Base-by-base conservation (phyloP, 2,888 invertebrate species). In the Epinotia ramella region DNA sequence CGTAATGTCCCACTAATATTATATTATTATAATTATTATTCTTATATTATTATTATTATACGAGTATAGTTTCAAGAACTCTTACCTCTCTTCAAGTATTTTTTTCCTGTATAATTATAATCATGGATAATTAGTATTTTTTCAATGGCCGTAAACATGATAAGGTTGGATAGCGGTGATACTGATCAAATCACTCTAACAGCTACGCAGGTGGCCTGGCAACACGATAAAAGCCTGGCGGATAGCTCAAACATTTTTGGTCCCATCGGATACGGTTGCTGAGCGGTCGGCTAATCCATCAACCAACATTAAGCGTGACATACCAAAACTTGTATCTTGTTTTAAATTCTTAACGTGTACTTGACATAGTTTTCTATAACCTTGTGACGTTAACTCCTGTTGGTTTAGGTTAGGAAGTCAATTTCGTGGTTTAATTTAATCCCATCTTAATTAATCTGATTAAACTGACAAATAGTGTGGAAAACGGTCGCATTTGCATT, bases 281-380 rank as follows among this genome's bases (percentile, higher is more conserved):
- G 75, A 70, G 75, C 66, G 65, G 64, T 20, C 69, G 67, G 65
- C 60, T 59, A 65, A 75, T 75, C 75, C 66, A 75, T 75, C 75
- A 70, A 56, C 70, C 59, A 75, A 40, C 60, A 44, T 71, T 56
- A 18, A 46, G 65, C 44, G 80, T 81, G 81, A 81, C 80, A 77
- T 77, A 78, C 76, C 77, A 78, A 73, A 74, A 80, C 74, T 76
- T 76, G 76, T 79, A 73, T 79, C 78, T 81, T 73, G 64, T 81
- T 73, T 79, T 78, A 81, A 84, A 82, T 82, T 83, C 63, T 81
- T 81, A 83, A 81, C 73, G 74, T 83, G 86, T 77, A 86, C 89
- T 87, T 90, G 90, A 87, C 90, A 88, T 80, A 84, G 82, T 84
- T 90, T 79, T 78, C 84, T 84, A 83, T 84, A 81, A 79, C 83